Conservation (phyloP, 2,113 vertebrate species). For the Candoia aspera region DNA sequence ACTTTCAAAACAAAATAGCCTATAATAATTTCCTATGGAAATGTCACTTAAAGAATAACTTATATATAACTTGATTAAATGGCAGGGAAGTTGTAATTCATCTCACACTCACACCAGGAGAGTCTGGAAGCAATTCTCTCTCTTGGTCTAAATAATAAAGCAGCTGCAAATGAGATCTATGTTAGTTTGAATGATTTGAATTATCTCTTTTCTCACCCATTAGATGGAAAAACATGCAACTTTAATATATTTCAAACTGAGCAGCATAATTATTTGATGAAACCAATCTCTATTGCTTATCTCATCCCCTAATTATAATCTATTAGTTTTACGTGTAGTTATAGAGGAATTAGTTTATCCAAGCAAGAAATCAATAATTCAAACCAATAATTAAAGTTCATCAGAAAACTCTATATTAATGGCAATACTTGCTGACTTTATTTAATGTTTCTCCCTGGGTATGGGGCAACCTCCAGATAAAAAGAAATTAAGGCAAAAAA, state of each 20-base stretch:
- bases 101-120: background rate
- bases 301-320: conserved; percentile 62
- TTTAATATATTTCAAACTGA: conserved; percentile 63
- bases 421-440: conserved; percentile 39
- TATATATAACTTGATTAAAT: conserved; percentile 37
- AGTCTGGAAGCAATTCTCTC: conserved; percentile 42
- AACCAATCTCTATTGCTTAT: conserved; percentile 56
- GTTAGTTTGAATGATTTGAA: conserved; percentile 61
- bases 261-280: conserved; percentile 69
- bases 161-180: conserved; percentile 53
- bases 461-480: background rate
- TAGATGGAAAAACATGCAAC: conserved; percentile 54
- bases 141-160: conserved; percentile 39
- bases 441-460: background rate
- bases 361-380: conserved; percentile 72
- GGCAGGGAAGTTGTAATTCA: conserved; percentile 39
- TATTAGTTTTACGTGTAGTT: conserved; percentile 65
- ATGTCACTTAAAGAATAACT: conserved; percentile 2
- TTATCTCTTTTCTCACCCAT: conserved; percentile 53
- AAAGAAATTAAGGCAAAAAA: background rate
- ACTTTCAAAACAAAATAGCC: background rate
- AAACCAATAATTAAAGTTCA: conserved; percentile 65
- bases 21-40: background rate
- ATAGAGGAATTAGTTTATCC: conserved; percentile 64
- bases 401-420: conserved; percentile 46